Conservation (phyloP, 2,797 vertebrate genomes). For the Etheostoma nigrum region DNA sequence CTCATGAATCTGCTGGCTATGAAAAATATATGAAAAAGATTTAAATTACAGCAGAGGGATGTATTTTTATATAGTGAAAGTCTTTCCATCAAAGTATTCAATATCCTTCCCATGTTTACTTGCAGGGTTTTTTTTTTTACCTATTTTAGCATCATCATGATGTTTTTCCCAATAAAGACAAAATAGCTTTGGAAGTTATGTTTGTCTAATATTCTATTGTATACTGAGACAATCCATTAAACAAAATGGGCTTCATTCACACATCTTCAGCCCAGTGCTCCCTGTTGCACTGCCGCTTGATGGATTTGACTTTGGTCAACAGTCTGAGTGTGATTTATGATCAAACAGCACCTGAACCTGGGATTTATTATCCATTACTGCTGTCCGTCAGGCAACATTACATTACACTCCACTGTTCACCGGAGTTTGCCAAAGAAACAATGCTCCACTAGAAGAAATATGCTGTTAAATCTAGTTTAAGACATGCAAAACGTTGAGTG, state of each 20-base stretch:
- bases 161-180: conserved; percentile 42
- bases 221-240: conserved; percentile 63
- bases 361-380: conserved; percentile 85
- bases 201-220: conserved; percentile 55
- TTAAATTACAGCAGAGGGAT: conserved; percentile 48
- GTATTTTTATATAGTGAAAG: conserved; percentile 33
- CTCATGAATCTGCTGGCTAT: conserved; percentile 58
- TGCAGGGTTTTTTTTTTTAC: conserved; percentile 25
- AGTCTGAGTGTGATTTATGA: conserved; percentile 83
- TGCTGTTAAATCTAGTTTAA: conserved; percentile 55
- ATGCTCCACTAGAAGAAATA: conserved; percentile 52
- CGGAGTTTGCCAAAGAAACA: conserved; percentile 63
- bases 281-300: conserved; percentile 74
- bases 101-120: conserved; percentile 46
- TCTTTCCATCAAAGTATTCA: conserved; percentile 38
- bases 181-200: conserved; percentile 12
- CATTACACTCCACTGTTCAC: conserved; percentile 77
- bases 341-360: conserved; percentile 83
- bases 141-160: conserved; percentile 30
- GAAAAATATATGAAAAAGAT: conserved; percentile 68
- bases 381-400: conserved; percentile 82
- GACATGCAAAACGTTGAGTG: conserved; percentile 55
- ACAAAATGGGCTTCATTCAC: conserved; percentile 68
- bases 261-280: conserved; percentile 47
- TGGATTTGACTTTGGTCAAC: conserved; percentile 81